Conservation (phyloP, 2,797 vertebrate species). For the Zalophus californianus region DNA sequence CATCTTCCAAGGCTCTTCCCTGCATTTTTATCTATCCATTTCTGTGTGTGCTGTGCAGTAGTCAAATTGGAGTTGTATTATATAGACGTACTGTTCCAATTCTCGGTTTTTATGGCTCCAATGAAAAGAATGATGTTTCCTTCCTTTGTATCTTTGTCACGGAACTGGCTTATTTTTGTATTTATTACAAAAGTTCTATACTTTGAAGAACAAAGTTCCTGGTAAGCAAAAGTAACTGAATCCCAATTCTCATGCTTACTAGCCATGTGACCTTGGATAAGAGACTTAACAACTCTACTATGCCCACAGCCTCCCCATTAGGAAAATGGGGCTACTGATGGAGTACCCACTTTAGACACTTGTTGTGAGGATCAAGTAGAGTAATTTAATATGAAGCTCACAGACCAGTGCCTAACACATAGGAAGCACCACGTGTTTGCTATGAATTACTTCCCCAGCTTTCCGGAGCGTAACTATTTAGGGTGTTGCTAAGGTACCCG, state of each 20-base stretch:
- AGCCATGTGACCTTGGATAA: conserved; percentile 9
- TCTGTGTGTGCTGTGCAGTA: neutral
- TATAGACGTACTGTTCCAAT: conserved; percentile 12
- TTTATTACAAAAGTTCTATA: conserved; percentile 44
- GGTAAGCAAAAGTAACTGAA: conserved; percentile 34
- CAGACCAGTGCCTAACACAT: neutral
- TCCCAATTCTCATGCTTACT: neutral
- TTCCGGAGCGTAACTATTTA: conserved; percentile 31
- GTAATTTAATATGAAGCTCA: conserved; percentile 31
- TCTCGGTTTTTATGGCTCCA: neutral
- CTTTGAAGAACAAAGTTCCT: conserved; percentile 30
- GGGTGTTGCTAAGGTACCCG: neutral
- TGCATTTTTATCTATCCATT: neutral
- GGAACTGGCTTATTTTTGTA: conserved; percentile 7
- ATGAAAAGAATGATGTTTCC: conserved; percentile 23
- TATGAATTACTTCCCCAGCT: conserved; percentile 41
- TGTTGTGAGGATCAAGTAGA: neutral
- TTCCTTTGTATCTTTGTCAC: neutral
- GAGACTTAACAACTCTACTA: neutral
- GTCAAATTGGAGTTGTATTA: neutral
- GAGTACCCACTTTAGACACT: neutral
- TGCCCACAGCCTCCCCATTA: neutral
- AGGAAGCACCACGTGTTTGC: neutral
- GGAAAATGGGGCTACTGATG: conserved; percentile 1
- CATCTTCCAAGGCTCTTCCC: neutral